Base-by-base conservation (phyloP, 1,140 invertebrate species). In the Hesperophylax magnus region DNA sequence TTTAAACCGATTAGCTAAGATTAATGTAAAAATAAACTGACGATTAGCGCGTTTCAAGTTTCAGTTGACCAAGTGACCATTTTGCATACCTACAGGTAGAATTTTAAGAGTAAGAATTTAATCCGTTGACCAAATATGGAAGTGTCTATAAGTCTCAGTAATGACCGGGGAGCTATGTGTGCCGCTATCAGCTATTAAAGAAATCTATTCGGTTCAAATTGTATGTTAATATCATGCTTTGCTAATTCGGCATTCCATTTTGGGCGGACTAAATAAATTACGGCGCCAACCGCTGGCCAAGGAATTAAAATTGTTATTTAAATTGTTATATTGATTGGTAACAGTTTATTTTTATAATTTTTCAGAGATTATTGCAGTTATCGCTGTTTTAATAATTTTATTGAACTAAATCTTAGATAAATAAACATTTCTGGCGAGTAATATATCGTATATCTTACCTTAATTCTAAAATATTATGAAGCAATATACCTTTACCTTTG, bases 91-190 rank as follows among this genome's bases (percentile, higher is more conserved):
- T 27, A 47, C 39, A 47, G n/a, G 47, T 27, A 74, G 52, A 74
- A 56, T 47, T 27, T 54, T 74, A 54, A 56, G 20, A 27, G 53
- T 54, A 47, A 14, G 14, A 74, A 8, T 27, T 54, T n/a, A 39
- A 54, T 56, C 52, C 71, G 39, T 39, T 74, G 47, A 74, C 71
- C 71, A 74, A 56, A 74, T 56, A 74, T 22, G 52, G 71, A 56
- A 56, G 20, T 54, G 47, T 54, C 17, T 74, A 34, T 56, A 27
- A 47, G 39, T 14, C 11, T 47, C 39, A 17, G 20, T 56, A 74
- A 24, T 53, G 34, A 67, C 63, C 5, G 22, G 56, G n/a, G 56
- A 34, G 34, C 34, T 34, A 3, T 47, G 9, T 14, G 39, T 47
- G 39, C 39, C 14, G 63, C 34, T 11, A 63, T 27, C 27, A 7